These are phyloP conservation scores for Rhamnusium bicolor DNA, from an alignment of 2,888 invertebrate genomes.

Conservation along the genomic window DNA sequence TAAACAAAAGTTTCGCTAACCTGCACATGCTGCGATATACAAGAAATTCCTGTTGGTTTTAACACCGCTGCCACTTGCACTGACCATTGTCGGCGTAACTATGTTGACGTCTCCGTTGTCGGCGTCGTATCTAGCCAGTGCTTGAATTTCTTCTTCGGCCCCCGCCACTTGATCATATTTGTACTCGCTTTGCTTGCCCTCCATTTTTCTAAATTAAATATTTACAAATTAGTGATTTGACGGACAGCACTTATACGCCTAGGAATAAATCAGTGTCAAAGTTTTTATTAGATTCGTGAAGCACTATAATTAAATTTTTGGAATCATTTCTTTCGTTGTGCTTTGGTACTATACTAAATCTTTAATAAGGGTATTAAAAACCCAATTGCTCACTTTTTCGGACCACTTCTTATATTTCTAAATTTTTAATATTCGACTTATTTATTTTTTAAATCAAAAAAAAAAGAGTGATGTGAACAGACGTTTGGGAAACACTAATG, in stretches of 20 bases:
- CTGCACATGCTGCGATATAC: slow-evolving; percentile 54
- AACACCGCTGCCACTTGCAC: slow-evolving; percentile 25
- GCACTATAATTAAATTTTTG: too few relatives aligned
- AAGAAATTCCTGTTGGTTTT: slow-evolving; percentile 48
- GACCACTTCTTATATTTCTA: too few relatives aligned
- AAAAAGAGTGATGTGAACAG: too few relatives aligned
- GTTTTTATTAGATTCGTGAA: too few relatives aligned
- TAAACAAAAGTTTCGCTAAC: slow-evolving; percentile 47
- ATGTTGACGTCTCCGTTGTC: slow-evolving; percentile 28
- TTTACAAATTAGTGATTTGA: neutral
- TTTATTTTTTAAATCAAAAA: too few relatives aligned
- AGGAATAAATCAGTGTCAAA: neutral
- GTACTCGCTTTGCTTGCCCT: slow-evolving; percentile 41
- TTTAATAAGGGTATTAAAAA: too few relatives aligned
- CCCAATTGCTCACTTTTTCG: too few relatives aligned
- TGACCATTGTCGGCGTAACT: slow-evolving; percentile 36
- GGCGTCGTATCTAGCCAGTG: slow-evolving; percentile 18
- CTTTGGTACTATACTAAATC: too few relatives aligned
- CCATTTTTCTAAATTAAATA: slow-evolving; percentile 26
- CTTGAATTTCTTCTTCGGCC: slow-evolving; percentile 46
- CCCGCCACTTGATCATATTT: slow-evolving; percentile 52
- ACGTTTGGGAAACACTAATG: too few relatives aligned
- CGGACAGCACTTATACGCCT: neutral
- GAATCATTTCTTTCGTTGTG: too few relatives aligned
- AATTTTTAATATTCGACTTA: too few relatives aligned